Evolutionary conservation across 2,797 vertebrate species (phyloP), one percentile per base, ranked within the genome.

Genomic region (Manis crassicaudata): DNA sequence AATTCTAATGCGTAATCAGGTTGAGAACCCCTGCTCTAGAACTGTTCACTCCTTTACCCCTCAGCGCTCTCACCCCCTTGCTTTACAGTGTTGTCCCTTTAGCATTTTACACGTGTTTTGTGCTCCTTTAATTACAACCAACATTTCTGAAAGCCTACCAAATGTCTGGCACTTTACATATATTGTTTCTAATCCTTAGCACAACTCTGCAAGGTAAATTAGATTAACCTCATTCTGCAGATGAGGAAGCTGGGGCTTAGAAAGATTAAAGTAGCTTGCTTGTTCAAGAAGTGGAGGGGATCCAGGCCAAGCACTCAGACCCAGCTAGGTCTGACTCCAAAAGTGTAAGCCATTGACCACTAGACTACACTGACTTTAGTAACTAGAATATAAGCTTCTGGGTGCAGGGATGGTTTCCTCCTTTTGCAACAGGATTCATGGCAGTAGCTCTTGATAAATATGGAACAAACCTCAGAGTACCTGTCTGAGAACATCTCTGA

Each of bases 181-280:
- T 40, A 52, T 80, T 82, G 83, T 90, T 79, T 92, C 43, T 89
- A 82, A 90, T 94, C 86, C 94, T 94, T 83, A 50, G 90, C 40
- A 87, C 83, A 93, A 54, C 81, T 88, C 88, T 73, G 62, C 27
- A 20, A 81, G 80, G 92, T 58, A 84, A 90, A 96, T 92, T 84
- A 83, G 75, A 94, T 96, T 76, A 94, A 88, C 93, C 68, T 95
- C 73, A 79, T 95, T 88, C 79, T 95, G 90, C 83, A 93, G 95
- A 87, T 85, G 90, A 95, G 70, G 52, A 95, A 83, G 75, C 83
- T 80, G 76, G 89, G 92, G 94, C 79, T 96, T 94, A 95, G 91
- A 46, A 94, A 97, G 90, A 84, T 82, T 87, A 63, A 62, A 76
- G 81, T 54, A 35, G 76, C 50, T 79, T 52, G 62, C 86, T 90